Evolutionary conservation across 2,888 invertebrate species (phyloP).

Genomic region (Aphodius sticticus): DNA sequence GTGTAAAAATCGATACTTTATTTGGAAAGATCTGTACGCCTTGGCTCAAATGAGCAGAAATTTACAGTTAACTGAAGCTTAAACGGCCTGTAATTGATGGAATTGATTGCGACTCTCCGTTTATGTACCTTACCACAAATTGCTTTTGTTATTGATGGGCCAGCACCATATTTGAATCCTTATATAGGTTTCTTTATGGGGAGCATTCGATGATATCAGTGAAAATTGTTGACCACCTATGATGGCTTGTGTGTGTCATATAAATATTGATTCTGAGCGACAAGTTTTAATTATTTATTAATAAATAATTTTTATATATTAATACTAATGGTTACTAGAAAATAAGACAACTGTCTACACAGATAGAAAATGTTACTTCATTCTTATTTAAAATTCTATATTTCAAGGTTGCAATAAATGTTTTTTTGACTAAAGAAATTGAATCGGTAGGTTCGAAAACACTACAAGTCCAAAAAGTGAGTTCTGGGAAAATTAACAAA

Average conservation of each 20-base stretch:
- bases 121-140: neutral
- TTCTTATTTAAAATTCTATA: no score
- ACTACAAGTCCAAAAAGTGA: no score
- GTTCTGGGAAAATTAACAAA: no score
- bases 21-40: neutral
- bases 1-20: conserved; percentile 4
- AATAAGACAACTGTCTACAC: no score
- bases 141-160: neutral
- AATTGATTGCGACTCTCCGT: neutral
- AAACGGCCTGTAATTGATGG: neutral
- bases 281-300: no score
- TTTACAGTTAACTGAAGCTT: neutral
- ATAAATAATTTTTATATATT: no score
- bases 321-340: no score
- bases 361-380: no score
- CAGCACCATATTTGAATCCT: neutral
- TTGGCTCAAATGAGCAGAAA: neutral
- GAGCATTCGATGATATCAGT: no score
- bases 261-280: neutral
- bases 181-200: neutral
- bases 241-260: neutral
- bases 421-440: no score
- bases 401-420: no score
- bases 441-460: no score
- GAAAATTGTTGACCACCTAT: neutral